Conservation (phyloP, 1,140 invertebrate species). For the Pogonus chalceus region DNA sequence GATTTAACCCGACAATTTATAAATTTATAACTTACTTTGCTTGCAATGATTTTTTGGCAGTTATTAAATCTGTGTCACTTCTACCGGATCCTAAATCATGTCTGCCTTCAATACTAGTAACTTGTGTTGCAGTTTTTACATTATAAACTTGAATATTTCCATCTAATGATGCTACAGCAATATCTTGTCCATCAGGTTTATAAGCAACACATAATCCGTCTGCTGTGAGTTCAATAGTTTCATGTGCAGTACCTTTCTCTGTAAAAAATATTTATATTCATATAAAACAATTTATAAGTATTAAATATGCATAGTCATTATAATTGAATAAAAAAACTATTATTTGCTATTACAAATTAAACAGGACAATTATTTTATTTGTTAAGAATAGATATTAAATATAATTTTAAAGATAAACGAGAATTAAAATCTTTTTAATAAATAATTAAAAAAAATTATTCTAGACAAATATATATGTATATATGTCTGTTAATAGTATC, state of each 20-base stretch:
- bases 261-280: too few relatives aligned
- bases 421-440: too few relatives aligned
- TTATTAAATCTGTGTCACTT: constrained; percentile 75
- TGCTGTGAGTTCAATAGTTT: constrained; percentile 65
- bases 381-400: too few relatives aligned
- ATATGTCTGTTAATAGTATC: too few relatives aligned
- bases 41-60: constrained; percentile 71
- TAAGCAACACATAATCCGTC: constrained; percentile 81
- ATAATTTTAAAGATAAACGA: too few relatives aligned
- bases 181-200: constrained; percentile 79
- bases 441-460: too few relatives aligned
- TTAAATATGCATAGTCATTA: too few relatives aligned
- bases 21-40: constrained; percentile 59
- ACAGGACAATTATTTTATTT: too few relatives aligned
- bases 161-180: constrained; percentile 85
- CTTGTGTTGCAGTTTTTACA: constrained; percentile 56
- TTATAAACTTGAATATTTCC: constrained; percentile 84
- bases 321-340: too few relatives aligned
- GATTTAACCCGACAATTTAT: background rate
- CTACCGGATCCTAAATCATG: constrained; percentile 79
- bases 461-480: too few relatives aligned
- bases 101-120: constrained; percentile 72
- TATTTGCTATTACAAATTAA: too few relatives aligned
- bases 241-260: constrained; percentile 71
- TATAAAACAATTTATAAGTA: too few relatives aligned